These are phyloP conservation scores for Myotis daubentonii DNA, from an alignment of 2,797 vertebrate species.

Conservation along the genomic window DNA sequence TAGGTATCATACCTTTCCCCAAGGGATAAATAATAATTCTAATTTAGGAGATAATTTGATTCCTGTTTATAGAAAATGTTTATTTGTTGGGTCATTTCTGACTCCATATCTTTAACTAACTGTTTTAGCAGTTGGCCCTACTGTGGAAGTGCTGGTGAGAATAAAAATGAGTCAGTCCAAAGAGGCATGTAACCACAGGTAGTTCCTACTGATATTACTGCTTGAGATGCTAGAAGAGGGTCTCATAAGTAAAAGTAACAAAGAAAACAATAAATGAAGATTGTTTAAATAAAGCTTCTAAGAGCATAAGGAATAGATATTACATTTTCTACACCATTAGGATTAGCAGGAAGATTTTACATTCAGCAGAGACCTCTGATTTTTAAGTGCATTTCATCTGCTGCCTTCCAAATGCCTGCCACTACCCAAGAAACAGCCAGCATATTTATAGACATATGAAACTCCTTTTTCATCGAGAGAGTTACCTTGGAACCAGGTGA, in stretches of 20 bases:
- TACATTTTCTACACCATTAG: not conserved
- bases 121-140: not conserved
- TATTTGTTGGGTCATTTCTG: not conserved
- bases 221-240: not conserved
- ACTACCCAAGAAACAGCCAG: constrained; percentile 1
- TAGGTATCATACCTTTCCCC: not conserved
- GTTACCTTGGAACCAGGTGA: constrained; percentile 89
- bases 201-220: not conserved
- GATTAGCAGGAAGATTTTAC: not conserved
- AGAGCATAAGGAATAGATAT: not conserved
- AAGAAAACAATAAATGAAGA: not conserved
- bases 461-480: not conserved
- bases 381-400: constrained; percentile 23
- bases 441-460: not conserved
- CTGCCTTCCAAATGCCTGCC: not conserved
- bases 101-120: not conserved
- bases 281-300: not conserved
- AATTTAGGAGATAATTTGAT: not conserved
- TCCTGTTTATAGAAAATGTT: not conserved
- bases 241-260: not conserved
- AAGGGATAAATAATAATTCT: not conserved
- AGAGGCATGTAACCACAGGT: not conserved
- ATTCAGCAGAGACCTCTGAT: constrained; percentile 4
- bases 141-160: not conserved
- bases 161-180: not conserved